phyloP scores from a whole-genome alignment of 2,888 invertebrate species.

The Apotomis betuletana region DNA sequence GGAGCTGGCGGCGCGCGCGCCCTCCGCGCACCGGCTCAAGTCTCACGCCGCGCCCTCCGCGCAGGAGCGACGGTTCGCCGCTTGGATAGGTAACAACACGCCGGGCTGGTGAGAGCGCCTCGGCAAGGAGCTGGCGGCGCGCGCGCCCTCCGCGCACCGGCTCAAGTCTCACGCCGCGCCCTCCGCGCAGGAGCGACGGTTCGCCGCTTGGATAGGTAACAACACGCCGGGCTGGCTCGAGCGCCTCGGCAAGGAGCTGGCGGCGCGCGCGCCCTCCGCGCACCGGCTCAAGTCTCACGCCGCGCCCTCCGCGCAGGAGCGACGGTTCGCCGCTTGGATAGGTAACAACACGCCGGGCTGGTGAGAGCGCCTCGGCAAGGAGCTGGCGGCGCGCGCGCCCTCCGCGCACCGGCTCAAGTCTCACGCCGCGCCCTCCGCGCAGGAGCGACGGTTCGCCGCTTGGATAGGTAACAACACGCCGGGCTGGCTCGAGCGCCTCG shows the following conservation, averaged over 20 bases:
- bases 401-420: slow-evolving; percentile 97
- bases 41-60: slow-evolving; percentile 96
- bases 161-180: slow-evolving; percentile 97
- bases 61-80: slow-evolving; percentile 97
- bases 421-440: slow-evolving; percentile 93
- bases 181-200: slow-evolving; percentile 97
- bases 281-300: slow-evolving; percentile 97
- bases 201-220: slow-evolving; percentile 97
- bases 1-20: slow-evolving; percentile 80
- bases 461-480: slow-evolving; percentile 90
- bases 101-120: slow-evolving; percentile 97
- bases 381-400: slow-evolving; percentile 85
- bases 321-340: slow-evolving; percentile 99
- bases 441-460: slow-evolving; percentile 95
- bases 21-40: slow-evolving; percentile 97
- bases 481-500: slow-evolving; percentile 87
- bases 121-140: slow-evolving; percentile 78
- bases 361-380: slow-evolving; percentile 87
- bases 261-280: slow-evolving; percentile 89
- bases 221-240: slow-evolving; percentile 93
- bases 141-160: slow-evolving; percentile 95
- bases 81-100: slow-evolving; percentile 93
- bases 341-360: slow-evolving; percentile 73
- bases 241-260: slow-evolving; percentile 75
- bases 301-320: slow-evolving; percentile 92